Percentiles rank a stretch among this genome's conserved stretches.
phyloP scores from a whole-genome alignment of 2,797 vertebrate species.

The Pristis pectinata region DNA sequence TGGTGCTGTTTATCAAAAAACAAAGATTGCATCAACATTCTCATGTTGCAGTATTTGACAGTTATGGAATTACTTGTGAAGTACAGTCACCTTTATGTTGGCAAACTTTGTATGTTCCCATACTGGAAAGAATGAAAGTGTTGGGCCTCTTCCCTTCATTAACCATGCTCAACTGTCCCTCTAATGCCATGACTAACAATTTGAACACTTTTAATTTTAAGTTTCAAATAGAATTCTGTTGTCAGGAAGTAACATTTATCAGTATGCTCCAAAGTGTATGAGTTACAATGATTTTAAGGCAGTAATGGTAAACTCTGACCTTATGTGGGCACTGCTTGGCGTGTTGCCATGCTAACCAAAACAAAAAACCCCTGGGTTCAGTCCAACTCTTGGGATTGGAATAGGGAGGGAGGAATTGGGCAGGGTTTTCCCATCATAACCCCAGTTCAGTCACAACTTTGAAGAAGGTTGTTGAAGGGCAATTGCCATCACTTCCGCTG shows the following conservation, averaged over 20 bases:
- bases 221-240: background rate
- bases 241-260: background rate
- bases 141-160: background rate
- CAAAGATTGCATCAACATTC: too few species aligned
- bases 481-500: too few species aligned
- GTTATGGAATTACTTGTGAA: background rate
- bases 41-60: background rate
- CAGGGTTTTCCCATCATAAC: background rate
- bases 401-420: background rate
- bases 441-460: background rate
- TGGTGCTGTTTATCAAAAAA: background rate
- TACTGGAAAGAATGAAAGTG: background rate
- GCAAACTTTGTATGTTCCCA: background rate
- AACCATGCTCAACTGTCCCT: background rate
- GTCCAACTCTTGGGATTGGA: background rate
- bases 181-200: too few species aligned
- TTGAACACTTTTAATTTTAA: background rate
- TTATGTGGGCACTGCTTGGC: too few species aligned
- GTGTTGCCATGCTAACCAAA: background rate
- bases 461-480: too few species aligned
- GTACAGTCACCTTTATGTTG: background rate
- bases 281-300: too few species aligned
- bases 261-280: background rate
- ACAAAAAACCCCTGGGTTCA: background rate
- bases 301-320: too few species aligned